Base-by-base conservation (phyloP, 2,888 invertebrate species). In the Eristalinus aeneus region DNA sequence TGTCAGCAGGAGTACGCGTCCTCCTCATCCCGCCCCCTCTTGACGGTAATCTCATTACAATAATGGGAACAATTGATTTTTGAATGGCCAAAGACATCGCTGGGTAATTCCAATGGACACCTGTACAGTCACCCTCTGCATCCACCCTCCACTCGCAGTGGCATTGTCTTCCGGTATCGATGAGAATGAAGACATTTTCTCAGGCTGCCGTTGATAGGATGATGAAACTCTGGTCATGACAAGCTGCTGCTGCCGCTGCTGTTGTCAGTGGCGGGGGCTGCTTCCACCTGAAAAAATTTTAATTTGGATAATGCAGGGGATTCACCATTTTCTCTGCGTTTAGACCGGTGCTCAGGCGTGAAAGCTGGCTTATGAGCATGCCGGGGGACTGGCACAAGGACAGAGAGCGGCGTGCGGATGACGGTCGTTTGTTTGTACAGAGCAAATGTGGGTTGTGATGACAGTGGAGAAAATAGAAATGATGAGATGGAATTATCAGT, bases 31-130 rank as follows among this genome's bases (percentile, higher is more conserved):
- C 20, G 32, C 78, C 11, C 20, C 53, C 78, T 69, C 56, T 61
- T 75, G 75, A 80, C 60, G 72, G 80, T 80, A 85, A 85, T 85
- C 84, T 80, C 80, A 85, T 85, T 85, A 85, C 80, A 80, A 80
- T 85, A 85, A 85, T 85, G 84, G 80, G 84, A 85, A 85, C 84
- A 85, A 85, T 85, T 85, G 84, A 85, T 85, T 85, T 85, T 85
- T 85, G 84, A 85, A 76, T 80, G 79, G 78, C 22, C 79, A 74
- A 73, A 69, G 82, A 82, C 77, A 72, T 67, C 32, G 77, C 39
- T 60, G 68, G 63, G 64, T 80, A 69, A 80, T 80, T 64, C 68
- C 74, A 80, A 69, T 74, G 80, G 80, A 83, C 79, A 83, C 73
- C 78, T 68, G 64, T 60, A 63, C 67, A 72, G 39, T 56, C 67